phyloP scores from a whole-genome alignment of 37 sponge, comb jelly and placozoan species.

The Dysidea cf. avara region DNA sequence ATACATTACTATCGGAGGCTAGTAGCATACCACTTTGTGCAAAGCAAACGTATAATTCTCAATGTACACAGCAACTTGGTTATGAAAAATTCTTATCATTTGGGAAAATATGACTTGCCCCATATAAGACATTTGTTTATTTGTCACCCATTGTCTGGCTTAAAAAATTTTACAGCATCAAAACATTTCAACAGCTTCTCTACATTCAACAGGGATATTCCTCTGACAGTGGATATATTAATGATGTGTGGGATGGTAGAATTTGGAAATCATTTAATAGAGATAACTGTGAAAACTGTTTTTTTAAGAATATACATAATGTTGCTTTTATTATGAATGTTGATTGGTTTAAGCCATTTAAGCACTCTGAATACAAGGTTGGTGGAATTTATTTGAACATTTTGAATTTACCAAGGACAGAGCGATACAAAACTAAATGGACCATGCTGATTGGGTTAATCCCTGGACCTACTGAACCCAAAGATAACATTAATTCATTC shows the following conservation, averaged over 20 bases:
- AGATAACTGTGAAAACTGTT: background rate
- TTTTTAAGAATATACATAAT: background rate
- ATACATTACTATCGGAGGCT: background rate
- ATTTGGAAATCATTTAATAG: too few species aligned
- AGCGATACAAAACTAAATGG: conserved; percentile 10
- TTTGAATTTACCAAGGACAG: conserved; percentile 8
- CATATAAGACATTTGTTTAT: conserved; percentile 9
- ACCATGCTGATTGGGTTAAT: conserved; percentile 9
- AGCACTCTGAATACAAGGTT: conserved; percentile 6
- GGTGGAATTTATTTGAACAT: background rate
- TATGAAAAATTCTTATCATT: conserved; percentile 2
- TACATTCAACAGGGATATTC: background rate
- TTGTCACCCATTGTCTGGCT: conserved; percentile 13
- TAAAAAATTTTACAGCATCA: background rate
- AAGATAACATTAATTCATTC: conserved; percentile 10
- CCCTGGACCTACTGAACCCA: conserved; percentile 14
- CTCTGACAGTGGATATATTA: background rate
- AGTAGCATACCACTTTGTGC: background rate
- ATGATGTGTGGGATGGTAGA: too few species aligned
- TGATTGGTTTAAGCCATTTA: conserved; percentile 16
- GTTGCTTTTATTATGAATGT: conserved; percentile 11
- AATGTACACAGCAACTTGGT: background rate
- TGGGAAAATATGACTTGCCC: background rate
- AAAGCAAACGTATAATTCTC: background rate
- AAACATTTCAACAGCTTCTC: background rate